Conservation (phyloP, 2,888 invertebrate genomes). For the Hololepta plana region DNA sequence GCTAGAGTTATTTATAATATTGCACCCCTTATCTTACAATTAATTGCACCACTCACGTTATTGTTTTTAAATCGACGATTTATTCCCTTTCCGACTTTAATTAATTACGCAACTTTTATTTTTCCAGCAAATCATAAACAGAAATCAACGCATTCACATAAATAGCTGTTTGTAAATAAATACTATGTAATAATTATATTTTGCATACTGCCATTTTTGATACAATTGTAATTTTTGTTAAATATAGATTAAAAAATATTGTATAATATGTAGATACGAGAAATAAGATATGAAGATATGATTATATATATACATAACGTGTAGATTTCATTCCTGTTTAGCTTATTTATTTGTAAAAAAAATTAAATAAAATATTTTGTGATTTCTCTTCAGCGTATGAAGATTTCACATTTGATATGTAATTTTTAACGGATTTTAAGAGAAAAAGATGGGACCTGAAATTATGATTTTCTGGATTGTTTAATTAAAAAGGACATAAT, state of each 20-base stretch:
- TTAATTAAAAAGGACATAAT: no score
- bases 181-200: conserved; percentile 8
- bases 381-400: no score
- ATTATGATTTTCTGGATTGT: no score
- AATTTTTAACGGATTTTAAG: no score
- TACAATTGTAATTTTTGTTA: conserved; percentile 11
- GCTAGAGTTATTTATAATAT: no score
- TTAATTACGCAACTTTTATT: no score
- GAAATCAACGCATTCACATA: conserved; percentile 13
- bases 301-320: conserved; percentile 6
- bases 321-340: conserved; percentile 10
- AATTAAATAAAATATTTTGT: no score
- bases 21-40: no score
- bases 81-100: not conserved
- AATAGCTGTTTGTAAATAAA: conserved; percentile 12
- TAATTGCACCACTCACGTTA: conserved; percentile 1
- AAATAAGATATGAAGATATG: conserved; percentile 5
- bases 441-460: no score
- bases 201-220: conserved; percentile 15
- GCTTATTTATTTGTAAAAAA: conserved; percentile 11
- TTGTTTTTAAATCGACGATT: not conserved
- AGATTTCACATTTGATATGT: no score
- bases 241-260: conserved; percentile 11
- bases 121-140: conserved; percentile 14
- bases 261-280: conserved; percentile 10